Conservation (phyloP, 2,113 vertebrate genomes). For the Anhinga anhinga region DNA sequence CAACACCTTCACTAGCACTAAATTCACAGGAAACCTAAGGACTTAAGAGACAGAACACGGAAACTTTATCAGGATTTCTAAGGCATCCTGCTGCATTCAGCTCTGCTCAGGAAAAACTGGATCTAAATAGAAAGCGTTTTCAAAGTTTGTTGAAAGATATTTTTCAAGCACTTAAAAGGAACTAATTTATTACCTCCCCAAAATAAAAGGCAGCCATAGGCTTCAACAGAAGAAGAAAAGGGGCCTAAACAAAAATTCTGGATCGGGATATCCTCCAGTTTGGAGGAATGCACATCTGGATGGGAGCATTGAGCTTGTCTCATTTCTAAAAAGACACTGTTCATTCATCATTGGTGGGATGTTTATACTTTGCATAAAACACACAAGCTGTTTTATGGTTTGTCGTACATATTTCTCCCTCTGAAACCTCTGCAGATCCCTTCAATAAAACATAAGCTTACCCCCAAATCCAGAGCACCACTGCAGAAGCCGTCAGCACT, state of each 20-base stretch:
- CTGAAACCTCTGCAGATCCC: conserved; percentile 7
- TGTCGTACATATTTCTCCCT: not conserved
- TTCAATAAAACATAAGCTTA: not conserved
- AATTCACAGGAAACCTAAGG: conserved; percentile 62
- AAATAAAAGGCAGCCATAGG: not conserved
- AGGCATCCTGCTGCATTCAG: not conserved
- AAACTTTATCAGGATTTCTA: conserved; percentile 48
- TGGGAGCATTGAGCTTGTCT: not conserved
- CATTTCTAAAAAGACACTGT: not conserved
- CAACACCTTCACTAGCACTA: conserved; percentile 63
- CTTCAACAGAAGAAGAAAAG: not conserved
- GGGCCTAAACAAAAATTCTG: not conserved
- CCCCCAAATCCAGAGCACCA: not conserved
- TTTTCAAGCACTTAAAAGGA: not conserved
- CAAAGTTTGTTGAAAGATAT: not conserved
- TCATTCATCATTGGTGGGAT: not conserved
- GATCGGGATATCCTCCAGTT: not conserved
- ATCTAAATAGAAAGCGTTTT: not conserved
- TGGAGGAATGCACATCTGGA: not conserved
- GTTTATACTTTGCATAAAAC: not conserved
- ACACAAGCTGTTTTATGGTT: not conserved
- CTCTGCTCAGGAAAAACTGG: not conserved
- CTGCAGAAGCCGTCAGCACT: conserved; percentile 5
- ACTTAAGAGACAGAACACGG: conserved; percentile 49
- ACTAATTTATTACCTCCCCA: not conserved